Percentiles rank a stretch among this genome's conserved stretches.
These are phyloP conservation scores for Ciconia nigra DNA, from an alignment of 2,797 vertebrate genomes.

Conservation along the genomic window DNA sequence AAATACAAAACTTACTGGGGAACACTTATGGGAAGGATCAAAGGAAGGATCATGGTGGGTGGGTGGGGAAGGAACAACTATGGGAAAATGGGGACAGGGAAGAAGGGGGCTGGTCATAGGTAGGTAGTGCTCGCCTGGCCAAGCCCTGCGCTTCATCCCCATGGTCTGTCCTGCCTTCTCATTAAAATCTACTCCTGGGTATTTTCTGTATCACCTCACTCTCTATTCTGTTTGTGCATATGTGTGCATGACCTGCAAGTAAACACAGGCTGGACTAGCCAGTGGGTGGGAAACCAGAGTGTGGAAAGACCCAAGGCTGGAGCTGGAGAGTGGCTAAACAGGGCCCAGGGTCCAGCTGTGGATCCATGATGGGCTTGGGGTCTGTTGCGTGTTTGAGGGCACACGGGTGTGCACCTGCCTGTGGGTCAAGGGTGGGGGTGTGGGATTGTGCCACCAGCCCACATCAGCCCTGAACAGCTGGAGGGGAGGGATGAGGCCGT, in stretches of 20 bases:
- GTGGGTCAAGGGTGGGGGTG: not conserved
- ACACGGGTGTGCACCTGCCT: not conserved
- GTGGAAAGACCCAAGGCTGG: not conserved
- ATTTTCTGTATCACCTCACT: not conserved
- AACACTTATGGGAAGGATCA: not conserved
- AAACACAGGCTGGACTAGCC: not conserved
- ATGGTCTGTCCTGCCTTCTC: not conserved
- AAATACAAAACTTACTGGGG: not conserved
- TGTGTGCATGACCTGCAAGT: not conserved
- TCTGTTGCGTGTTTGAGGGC: accelerated
- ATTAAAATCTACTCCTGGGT: not conserved
- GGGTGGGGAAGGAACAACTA: not conserved
- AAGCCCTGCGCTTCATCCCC: not conserved
- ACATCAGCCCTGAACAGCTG: not conserved
- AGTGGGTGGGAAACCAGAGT: accelerated
- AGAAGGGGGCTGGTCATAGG: not conserved
- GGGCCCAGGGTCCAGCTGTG: accelerated
- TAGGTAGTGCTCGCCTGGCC: accelerated
- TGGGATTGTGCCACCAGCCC: not conserved
- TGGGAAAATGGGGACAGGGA: not conserved
- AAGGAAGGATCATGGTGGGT: not conserved
- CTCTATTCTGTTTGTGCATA: not conserved
- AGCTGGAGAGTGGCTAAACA: not conserved
- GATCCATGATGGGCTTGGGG: accelerated
- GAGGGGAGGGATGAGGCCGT: not conserved